Evolutionary conservation across 2,888 invertebrate species (phyloP).

Genomic region (Emmelina monodactyla): DNA sequence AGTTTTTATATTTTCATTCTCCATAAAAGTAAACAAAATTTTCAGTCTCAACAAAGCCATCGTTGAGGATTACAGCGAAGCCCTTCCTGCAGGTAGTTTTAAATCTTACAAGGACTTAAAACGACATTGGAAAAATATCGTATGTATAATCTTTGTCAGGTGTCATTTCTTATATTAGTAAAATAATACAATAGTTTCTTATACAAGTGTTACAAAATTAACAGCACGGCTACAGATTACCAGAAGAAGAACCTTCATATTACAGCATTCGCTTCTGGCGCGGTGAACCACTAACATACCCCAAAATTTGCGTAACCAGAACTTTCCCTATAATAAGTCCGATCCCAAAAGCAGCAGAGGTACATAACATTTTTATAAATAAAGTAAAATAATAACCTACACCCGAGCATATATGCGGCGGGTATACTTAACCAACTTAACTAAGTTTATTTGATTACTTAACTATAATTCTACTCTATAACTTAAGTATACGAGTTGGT

Average conservation of each 20-base stretch:
- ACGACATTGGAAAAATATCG: slow-evolving; percentile 64
- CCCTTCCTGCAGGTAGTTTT: slow-evolving; percentile 33
- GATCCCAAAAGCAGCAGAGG: slow-evolving; percentile 32
- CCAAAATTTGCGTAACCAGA: slow-evolving; percentile 35
- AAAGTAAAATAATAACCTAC: too few species aligned
- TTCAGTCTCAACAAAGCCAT: slow-evolving; percentile 31
- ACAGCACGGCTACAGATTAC: slow-evolving; percentile 51
- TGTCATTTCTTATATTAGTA: too few species aligned
- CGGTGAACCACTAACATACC: slow-evolving; percentile 49
- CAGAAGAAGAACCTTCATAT: slow-evolving; percentile 37
- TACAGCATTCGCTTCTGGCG: slow-evolving; percentile 49
- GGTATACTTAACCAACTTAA: too few species aligned
- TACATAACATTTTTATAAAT: too few species aligned
- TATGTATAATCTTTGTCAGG: too few species aligned
- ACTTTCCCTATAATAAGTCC: slow-evolving; percentile 43
- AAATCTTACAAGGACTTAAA: slow-evolving; percentile 52
- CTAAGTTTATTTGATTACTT: too few species aligned
- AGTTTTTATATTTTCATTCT: too few species aligned
- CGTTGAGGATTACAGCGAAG: slow-evolving; percentile 30
- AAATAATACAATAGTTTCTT: too few species aligned
- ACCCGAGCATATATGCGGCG: too few species aligned
- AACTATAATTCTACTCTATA: too few species aligned
- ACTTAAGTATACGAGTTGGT: too few species aligned
- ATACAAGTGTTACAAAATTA: too few species aligned
- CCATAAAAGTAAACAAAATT: neutral